Base-by-base conservation (phyloP, 1,140 invertebrate genomes). In the Lethocerus indicus region DNA sequence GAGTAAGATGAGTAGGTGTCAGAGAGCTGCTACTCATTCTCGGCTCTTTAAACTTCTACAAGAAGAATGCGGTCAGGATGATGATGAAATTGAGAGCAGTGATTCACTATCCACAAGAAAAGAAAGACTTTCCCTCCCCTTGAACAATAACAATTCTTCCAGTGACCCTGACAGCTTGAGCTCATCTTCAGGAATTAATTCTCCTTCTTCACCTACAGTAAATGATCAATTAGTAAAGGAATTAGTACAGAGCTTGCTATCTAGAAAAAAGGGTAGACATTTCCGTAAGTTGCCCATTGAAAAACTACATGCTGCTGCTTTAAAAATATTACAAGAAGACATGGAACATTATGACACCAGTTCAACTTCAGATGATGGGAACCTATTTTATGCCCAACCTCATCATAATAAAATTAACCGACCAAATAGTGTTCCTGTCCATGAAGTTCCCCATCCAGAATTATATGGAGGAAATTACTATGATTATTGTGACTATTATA, bases 11-110 rank as follows among this genome's bases (percentile, higher is more conserved):
- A 71, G 66, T 4, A 67, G 68, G 46, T 83, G 78, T 57, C 72
- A 81, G 60, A 63, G 79, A 44, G 79, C 79, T 2, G 72, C 78
- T 36, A 82, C 79, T 4, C 79, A 83, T 63, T 81, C 79, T 14
- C 67, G 80, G 48, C 63, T 83, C 13, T 81, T 79, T 52, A 75
- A 74, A 58, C 59, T 83, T 1, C 58, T 83, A 20, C 74, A 72
- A 56, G 72, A 78, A 42, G 78, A 79, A 54, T 66, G 65, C 47
- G 37, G 58, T 2, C 28, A 56, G 6, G 61, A 64, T 5, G 64
- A 69, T n/a, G 56, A 61, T 35, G 56, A 65, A 16, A 27, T 49
- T 7, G 61, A 66, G 4, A 20, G 18, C 6, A 6, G 14, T 25
- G 32, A 54, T 40, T 27, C 35, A 60, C 20, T 57, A 59, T 1